phyloP scores from a whole-genome alignment of 2,797 vertebrate genomes.

The Mormyrops boulengeri region DNA sequence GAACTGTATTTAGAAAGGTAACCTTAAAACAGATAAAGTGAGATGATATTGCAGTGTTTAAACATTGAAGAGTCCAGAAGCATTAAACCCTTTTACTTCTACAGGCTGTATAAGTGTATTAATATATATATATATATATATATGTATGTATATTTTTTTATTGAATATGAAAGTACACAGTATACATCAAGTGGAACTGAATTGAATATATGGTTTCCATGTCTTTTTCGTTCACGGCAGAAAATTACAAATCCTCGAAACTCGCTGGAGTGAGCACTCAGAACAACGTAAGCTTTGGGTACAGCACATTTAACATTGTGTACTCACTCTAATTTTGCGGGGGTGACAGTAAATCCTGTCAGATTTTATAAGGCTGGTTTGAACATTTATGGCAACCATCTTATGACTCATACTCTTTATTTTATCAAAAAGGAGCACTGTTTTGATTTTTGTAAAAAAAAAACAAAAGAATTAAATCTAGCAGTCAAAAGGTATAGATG shows the following conservation, averaged over 20 bases:
- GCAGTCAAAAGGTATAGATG: neutral
- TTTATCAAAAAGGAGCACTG: neutral
- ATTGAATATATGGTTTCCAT: neutral
- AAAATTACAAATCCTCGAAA: neutral
- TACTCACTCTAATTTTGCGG: neutral
- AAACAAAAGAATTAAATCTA: neutral
- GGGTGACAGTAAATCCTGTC: neutral
- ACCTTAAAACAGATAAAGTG: neutral
- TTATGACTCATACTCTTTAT: neutral
- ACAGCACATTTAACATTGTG: neutral
- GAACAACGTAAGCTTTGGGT: neutral
- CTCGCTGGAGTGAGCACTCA: neutral
- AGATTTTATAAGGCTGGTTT: neutral
- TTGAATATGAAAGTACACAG: too few species aligned
- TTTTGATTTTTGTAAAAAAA: neutral
- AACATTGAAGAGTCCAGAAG: neutral
- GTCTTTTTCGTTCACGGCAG: neutral
- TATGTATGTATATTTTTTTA: too few species aligned
- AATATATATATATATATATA: too few species aligned
- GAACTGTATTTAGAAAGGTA: neutral
- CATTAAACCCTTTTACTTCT: neutral
- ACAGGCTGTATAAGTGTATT: neutral
- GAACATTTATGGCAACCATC: neutral
- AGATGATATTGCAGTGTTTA: neutral
- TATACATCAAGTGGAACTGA: neutral